Conservation (phyloP, 2,797 vertebrate genomes). For the Muscicapa comitata region DNA sequence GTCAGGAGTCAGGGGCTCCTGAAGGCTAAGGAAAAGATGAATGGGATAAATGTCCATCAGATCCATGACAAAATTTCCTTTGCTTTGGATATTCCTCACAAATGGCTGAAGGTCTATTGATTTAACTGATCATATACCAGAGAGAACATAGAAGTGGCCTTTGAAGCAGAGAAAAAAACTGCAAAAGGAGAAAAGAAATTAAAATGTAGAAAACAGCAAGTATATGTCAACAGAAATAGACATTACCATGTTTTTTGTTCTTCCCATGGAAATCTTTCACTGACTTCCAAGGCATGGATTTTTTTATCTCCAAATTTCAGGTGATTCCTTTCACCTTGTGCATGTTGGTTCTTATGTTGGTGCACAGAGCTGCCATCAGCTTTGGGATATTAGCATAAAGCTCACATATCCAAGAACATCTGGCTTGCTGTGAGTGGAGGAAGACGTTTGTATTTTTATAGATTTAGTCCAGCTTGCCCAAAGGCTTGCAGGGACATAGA, state of each 20-base stretch:
- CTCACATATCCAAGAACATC: background rate
- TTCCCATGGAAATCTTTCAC: background rate
- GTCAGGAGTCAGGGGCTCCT: background rate
- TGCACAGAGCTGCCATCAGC: background rate
- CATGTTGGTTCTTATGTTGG: background rate
- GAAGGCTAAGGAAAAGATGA: background rate
- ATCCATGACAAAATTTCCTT: background rate
- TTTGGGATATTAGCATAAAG: background rate
- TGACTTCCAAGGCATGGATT: background rate
- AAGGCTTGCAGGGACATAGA: background rate
- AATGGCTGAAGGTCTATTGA: background rate
- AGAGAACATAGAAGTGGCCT: rapidly evolving
- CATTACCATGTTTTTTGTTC: background rate
- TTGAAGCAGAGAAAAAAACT: background rate
- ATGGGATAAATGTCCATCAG: background rate
- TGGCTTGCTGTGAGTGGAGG: background rate
- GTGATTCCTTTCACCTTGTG: background rate
- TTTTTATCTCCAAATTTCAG: background rate
- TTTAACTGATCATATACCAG: background rate
- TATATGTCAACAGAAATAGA: background rate
- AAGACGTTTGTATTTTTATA: background rate
- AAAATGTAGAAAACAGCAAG: background rate
- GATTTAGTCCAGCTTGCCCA: background rate
- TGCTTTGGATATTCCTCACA: background rate
- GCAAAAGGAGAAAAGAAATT: background rate